Base-by-base conservation (phyloP, 1,140 invertebrate genomes). In the Zaprionus nigranus region DNA sequence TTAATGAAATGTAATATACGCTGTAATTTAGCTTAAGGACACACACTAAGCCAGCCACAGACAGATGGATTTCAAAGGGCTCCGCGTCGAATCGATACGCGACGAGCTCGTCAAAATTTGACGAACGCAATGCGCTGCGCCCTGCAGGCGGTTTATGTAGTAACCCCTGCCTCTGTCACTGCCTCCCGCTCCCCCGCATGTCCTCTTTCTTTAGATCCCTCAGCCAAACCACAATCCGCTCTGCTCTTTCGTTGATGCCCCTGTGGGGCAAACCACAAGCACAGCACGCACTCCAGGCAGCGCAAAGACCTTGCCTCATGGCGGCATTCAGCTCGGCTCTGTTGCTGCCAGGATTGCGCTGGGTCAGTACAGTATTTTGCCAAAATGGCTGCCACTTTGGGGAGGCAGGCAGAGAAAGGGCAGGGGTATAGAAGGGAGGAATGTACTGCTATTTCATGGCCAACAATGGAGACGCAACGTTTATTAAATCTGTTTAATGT, bases 401-500 rank as follows among this genome's bases (percentile, higher is more conserved):
- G 22, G 26, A 12, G 24, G 24, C 13, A 15, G 6, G 15, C 5
- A 30, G 3, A 17, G 53, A 6, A 4, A 12, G 30, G 34, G 22
- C 22, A 4, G 11, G 3, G 17, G 12, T 22, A 53, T 30, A 7
- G 6, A 2, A 9, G 28, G 28, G 28, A 30, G 30, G 15, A 17
- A 17, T 17, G n/a, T n/a, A 46, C 34, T 15, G 24, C 62, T 17
- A 20, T 22, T 13, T 34, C 49, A 38, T 13, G 30, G 66, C 70
- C 66, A 81, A 80, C 85, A 62, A 67, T 56, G 73, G 66, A 58
- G 65, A 54, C 9, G 30, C 77, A 71, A 53, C 81, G 78, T 73
- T 72, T 87, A 91, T 91, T 82, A 91, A 91, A 91, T 91, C 82
- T 91, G 87, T 86, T 91, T 91, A 91, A 91, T 90, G 84, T 90